Evolutionary conservation across 2,888 invertebrate species (phyloP).

Genomic region (Cyrtodaria siliqua): DNA sequence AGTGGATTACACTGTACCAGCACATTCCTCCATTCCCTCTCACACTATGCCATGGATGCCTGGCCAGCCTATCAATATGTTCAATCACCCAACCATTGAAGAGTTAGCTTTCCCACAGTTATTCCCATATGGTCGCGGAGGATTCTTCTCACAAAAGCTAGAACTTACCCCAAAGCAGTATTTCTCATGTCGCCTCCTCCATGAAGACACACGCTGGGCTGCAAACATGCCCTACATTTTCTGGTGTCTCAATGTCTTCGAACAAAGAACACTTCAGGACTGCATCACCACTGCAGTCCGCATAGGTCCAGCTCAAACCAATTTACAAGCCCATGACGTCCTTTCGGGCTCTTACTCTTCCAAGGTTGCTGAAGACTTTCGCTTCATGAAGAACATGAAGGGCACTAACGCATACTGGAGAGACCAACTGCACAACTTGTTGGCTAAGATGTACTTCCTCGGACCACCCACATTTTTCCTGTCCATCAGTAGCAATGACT

Average conservation of each 20-base stretch:
- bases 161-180: constrained; percentile 24
- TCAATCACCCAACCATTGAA: constrained; percentile 14
- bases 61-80: constrained; percentile 34
- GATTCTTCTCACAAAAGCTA: too few species aligned
- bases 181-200: constrained; percentile 25
- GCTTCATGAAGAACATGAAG: constrained; percentile 40
- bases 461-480: constrained; percentile 48
- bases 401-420: too few species aligned
- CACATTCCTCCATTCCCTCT: background rate
- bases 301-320: constrained; percentile 4
- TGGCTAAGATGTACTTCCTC: constrained; percentile 31
- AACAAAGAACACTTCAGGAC: constrained; percentile 16
- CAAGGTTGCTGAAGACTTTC: constrained; percentile 32
- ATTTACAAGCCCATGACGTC: constrained; percentile 18
- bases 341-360: background rate
- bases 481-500: constrained; percentile 41
- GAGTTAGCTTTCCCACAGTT: constrained; percentile 43
- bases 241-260: constrained; percentile 41
- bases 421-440: too few species aligned
- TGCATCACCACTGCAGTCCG: constrained; percentile 32
- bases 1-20: constrained; percentile 24
- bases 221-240: constrained; percentile 24
- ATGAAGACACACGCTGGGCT: constrained; percentile 29
- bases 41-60: constrained; percentile 21
- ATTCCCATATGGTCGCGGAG: constrained; percentile 32